phyloP scores from a whole-genome alignment of 92 coral and sea anemone genomes.

The Paramuricea clavata region DNA sequence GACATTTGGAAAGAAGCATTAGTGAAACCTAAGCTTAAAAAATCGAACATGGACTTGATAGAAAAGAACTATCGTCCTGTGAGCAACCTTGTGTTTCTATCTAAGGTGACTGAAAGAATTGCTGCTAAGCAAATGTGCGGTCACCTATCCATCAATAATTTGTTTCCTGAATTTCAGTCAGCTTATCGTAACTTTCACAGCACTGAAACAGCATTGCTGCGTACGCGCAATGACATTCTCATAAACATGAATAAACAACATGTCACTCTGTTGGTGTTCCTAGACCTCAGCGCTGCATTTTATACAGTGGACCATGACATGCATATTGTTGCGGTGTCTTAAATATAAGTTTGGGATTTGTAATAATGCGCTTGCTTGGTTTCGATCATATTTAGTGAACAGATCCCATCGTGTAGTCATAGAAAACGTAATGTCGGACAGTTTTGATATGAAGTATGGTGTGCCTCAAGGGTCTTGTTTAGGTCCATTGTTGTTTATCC shows the following conservation, averaged over 20 bases:
- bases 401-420: constrained; percentile 24
- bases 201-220: constrained; percentile 48
- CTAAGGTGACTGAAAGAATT: constrained; percentile 55
- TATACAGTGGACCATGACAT: constrained; percentile 29
- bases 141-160: constrained; percentile 33
- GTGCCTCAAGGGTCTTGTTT: constrained; percentile 29
- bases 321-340: constrained; percentile 27
- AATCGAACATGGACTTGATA: constrained; percentile 57
- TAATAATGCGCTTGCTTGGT: neutral
- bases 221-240: constrained; percentile 49
- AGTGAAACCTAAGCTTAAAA: constrained; percentile 64
- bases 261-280: constrained; percentile 21
- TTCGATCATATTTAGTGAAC: neutral
- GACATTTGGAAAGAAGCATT: constrained; percentile 68
- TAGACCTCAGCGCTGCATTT: constrained; percentile 21
- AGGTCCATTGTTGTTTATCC: constrained; percentile 21
- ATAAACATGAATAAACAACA: constrained; percentile 49
- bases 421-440: neutral
- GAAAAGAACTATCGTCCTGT: constrained; percentile 61
- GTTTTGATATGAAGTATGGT: neutral
- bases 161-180: constrained; percentile 53
- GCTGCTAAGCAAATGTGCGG: constrained; percentile 54
- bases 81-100: constrained; percentile 61
- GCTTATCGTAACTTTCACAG: constrained; percentile 31
- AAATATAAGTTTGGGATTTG: constrained; percentile 23